Conservation (phyloP, 2,797 vertebrate genomes). For the Odontamblyopus rebecca region DNA sequence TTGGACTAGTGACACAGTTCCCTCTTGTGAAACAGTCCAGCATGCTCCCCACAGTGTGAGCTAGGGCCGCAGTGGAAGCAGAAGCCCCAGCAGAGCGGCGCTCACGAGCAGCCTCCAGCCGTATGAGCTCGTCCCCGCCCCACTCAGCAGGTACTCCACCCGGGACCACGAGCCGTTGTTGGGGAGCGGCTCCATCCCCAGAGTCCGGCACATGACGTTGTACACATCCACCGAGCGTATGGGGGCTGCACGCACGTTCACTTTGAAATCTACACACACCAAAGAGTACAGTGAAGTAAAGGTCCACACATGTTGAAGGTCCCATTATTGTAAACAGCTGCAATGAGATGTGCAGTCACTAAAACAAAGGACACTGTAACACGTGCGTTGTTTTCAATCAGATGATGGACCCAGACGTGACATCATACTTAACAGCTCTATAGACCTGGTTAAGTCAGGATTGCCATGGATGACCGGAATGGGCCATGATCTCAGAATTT, state of each 20-base stretch:
- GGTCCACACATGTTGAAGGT: no score
- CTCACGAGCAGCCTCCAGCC: neutral
- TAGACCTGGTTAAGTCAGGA: no score
- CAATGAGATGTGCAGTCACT: no score
- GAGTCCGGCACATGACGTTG: slow-evolving; percentile 87
- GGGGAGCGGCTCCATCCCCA: slow-evolving; percentile 83
- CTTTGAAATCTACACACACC: slow-evolving; percentile 86
- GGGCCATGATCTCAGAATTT: no score
- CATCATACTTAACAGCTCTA: no score
- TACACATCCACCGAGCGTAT: slow-evolving; percentile 90
- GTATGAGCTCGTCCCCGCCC: neutral
- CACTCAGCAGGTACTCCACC: slow-evolving; percentile 82
- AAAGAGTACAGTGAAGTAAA: slow-evolving; percentile 2
- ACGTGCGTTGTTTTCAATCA: no score
- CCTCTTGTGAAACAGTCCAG: no score
- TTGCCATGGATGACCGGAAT: no score
- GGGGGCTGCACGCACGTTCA: slow-evolving; percentile 80
- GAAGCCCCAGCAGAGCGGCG: slow-evolving; percentile 50
- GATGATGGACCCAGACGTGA: no score
- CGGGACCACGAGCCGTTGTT: slow-evolving; percentile 97
- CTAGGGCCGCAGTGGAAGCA: slow-evolving; percentile 39
- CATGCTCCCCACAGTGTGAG: neutral
- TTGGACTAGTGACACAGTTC: no score
- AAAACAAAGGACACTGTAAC: no score
- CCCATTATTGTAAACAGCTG: no score